Conservation (phyloP, 2,888 invertebrate genomes). For the Tipula helvola region DNA sequence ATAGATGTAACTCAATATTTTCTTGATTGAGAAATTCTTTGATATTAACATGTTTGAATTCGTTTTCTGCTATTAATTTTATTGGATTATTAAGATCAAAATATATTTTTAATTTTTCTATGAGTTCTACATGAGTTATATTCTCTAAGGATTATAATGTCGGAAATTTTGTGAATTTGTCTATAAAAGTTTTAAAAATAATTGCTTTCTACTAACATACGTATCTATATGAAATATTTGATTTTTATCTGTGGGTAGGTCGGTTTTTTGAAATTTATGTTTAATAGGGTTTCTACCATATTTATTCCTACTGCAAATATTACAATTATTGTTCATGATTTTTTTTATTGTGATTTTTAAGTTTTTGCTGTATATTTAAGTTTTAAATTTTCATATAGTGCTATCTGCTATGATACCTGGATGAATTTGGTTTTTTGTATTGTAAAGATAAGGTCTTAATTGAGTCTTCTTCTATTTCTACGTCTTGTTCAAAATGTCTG, state of each 20-base stretch:
- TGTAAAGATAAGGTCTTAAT: no score
- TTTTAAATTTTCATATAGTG: no score
- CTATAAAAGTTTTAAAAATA: background rate
- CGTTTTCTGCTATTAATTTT: background rate
- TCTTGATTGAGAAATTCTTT: no score
- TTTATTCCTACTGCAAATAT: background rate
- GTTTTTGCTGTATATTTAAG: no score
- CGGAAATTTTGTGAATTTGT: background rate
- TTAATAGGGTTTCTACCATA: background rate
- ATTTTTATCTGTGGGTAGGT: background rate
- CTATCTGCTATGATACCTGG: no score
- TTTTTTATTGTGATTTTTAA: no score
- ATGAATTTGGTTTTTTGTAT: no score
- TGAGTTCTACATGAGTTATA: background rate
- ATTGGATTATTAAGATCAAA: background rate
- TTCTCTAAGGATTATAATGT: background rate
- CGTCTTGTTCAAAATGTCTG: no score
- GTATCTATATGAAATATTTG: background rate
- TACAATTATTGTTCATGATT: background rate
- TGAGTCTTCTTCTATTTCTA: no score
- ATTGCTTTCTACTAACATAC: background rate
- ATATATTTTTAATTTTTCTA: background rate
- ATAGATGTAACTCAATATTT: no score
- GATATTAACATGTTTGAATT: no score
- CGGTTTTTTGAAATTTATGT: background rate